These are phyloP conservation scores for Elegia similella DNA, from an alignment of 2,888 invertebrate species.

Conservation along the genomic window DNA sequence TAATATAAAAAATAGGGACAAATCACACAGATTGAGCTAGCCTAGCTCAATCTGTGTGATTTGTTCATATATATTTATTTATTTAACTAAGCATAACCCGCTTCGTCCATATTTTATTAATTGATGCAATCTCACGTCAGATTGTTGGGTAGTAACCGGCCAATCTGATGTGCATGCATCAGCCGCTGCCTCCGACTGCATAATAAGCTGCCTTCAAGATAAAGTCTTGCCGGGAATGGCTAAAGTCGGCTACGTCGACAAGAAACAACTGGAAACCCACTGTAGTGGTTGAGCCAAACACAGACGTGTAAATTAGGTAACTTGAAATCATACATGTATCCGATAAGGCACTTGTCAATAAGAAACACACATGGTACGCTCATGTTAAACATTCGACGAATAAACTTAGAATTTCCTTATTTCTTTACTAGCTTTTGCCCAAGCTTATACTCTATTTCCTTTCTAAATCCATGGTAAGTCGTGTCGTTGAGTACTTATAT, in stretches of 20 bases:
- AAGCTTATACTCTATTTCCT: too few relatives aligned
- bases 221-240: background rate
- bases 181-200: background rate
- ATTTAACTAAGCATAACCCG: background rate
- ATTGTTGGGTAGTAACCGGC: background rate
- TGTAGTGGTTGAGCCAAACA: background rate
- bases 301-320: slow-evolving; percentile 1
- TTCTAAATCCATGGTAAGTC: too few relatives aligned
- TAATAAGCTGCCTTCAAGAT: slow-evolving; percentile 9
- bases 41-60: too few relatives aligned
- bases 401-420: background rate
- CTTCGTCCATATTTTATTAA: slow-evolving; percentile 14
- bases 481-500: too few relatives aligned
- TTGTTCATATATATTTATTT: too few relatives aligned
- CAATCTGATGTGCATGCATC: slow-evolving; percentile 13
- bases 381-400: background rate
- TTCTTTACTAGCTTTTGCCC: too few relatives aligned
- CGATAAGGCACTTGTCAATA: slow-evolving; percentile 4
- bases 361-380: background rate
- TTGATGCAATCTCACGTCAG: slow-evolving; percentile 12
- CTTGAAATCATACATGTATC: background rate
- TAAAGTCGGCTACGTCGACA: background rate
- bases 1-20: too few relatives aligned
- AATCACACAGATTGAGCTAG: too few relatives aligned
- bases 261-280: background rate